Percentiles rank a stretch among this genome's conserved stretches.
These are phyloP conservation scores for Riparia riparia DNA, from an alignment of 2,113 vertebrate genomes.

Conservation along the genomic window DNA sequence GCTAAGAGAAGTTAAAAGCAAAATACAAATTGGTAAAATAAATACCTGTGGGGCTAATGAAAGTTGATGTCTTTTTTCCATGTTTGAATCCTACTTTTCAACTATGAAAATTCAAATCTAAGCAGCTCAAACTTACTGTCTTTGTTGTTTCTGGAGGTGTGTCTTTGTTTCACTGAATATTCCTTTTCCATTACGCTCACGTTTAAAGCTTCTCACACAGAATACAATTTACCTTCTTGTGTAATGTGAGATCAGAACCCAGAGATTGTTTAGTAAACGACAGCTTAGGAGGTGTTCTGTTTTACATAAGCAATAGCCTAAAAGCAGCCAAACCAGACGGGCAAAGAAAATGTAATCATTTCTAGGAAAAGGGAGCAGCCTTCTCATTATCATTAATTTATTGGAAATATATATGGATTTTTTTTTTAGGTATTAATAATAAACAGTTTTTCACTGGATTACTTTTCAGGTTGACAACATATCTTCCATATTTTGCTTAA, in stretches of 20 bases:
- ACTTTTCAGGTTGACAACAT: background rate
- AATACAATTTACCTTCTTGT: slow-evolving; percentile 36
- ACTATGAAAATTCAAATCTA: background rate
- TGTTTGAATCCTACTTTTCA: slow-evolving; percentile 12
- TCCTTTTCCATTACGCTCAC: background rate
- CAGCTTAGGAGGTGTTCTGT: slow-evolving; percentile 33
- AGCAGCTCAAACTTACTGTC: background rate
- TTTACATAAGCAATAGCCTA: slow-evolving; percentile 62
- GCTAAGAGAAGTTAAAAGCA: background rate
- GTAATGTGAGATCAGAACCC: slow-evolving; percentile 18
- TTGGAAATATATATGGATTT: background rate
- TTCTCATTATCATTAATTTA: background rate
- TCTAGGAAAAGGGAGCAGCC: background rate
- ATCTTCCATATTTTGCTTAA: slow-evolving; percentile 4
- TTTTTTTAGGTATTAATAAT: background rate
- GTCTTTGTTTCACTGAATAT: background rate
- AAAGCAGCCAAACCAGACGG: slow-evolving; percentile 48
- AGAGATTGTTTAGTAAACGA: slow-evolving; percentile 58
- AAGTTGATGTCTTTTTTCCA: background rate
- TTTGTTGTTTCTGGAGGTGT: background rate
- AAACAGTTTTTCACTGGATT: background rate
- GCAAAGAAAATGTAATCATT: slow-evolving; percentile 18
- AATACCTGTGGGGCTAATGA: background rate
- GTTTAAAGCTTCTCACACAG: slow-evolving; percentile 8
- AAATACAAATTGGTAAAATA: background rate